A percentile compares a stretch with the other conserved stretches of the same genome.
Evolutionary conservation across 2,888 invertebrate genomes (phyloP).

Genomic region (Drosophila nr. fundita): DNA sequence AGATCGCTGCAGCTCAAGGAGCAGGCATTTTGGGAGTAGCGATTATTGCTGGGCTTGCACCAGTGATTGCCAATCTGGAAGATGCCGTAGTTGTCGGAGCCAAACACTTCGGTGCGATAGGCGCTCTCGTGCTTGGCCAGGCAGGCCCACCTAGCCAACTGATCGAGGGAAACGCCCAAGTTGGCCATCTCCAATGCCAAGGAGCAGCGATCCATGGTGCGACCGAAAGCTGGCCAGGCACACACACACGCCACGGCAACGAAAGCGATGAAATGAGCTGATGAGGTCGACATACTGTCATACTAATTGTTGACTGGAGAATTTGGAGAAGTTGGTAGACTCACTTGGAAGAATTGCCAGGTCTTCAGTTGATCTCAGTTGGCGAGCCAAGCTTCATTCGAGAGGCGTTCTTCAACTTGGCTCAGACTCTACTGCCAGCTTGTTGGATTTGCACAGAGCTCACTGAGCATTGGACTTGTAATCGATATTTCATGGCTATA

Average conservation of each 20-base stretch:
- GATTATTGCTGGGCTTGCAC: conserved; percentile 3
- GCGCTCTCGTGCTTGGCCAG: conserved; percentile 11
- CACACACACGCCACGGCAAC: neutral
- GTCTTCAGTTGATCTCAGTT: too few relatives aligned
- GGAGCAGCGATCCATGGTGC: conserved; percentile 6
- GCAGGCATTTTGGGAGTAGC: conserved; percentile 4
- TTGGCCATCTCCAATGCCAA: conserved; percentile 5
- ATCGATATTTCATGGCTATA: conserved; percentile 1
- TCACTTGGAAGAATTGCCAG: neutral
- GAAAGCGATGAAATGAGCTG: neutral
- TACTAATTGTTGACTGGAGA: neutral
- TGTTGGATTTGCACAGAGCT: neutral
- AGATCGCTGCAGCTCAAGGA: conserved; percentile 4
- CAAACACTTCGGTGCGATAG: conserved; percentile 2
- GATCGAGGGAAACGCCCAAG: neutral
- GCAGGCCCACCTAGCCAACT: conserved; percentile 4
- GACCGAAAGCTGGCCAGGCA: neutral
- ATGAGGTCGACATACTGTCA: neutral
- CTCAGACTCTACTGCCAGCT: neutral
- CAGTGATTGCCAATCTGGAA: conserved; percentile 13
- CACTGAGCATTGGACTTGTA: neutral
- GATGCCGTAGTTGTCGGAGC: conserved; percentile 12
- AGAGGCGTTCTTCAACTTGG: conserved; percentile 4
- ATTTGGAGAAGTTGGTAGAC: neutral
- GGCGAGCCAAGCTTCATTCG: neutral